Percentiles rank a stretch among this genome's conserved stretches.
These are phyloP conservation scores for Solenopsis invicta DNA, from an alignment of 1,140 invertebrate species.

Conservation along the genomic window DNA sequence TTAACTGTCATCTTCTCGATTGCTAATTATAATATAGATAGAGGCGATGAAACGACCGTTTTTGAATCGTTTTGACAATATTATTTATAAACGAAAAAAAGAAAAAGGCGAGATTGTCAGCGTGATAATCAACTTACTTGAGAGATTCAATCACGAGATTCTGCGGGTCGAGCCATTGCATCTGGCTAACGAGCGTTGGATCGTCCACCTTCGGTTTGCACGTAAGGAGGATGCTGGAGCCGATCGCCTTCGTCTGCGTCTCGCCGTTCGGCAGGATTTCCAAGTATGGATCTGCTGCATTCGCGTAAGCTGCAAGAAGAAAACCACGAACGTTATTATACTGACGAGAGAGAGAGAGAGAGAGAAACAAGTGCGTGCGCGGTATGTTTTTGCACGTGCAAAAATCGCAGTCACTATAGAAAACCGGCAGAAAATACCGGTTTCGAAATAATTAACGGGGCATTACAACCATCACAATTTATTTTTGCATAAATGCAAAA, in stretches of 20 bases:
- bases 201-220: slow-evolving; percentile 90
- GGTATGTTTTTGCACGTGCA: not conserved
- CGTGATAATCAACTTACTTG: slow-evolving; percentile 86
- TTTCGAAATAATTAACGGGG: slow-evolving; percentile 23
- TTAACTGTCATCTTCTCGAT: slow-evolving; percentile 11
- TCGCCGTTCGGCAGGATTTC: slow-evolving; percentile 90
- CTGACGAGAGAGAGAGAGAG: slow-evolving; percentile 36
- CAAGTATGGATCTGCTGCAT: slow-evolving; percentile 80
- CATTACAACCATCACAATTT: not conserved
- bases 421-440: not conserved
- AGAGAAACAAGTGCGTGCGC: slow-evolving; percentile 6
- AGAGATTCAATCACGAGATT: slow-evolving; percentile 89
- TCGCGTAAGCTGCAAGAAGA: slow-evolving; percentile 76
- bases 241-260: slow-evolving; percentile 90
- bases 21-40: slow-evolving; percentile 26
- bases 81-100: slow-evolving; percentile 4
- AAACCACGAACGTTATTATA: slow-evolving; percentile 52
- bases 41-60: not conserved
- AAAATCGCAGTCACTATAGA: not conserved
- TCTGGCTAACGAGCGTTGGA: slow-evolving; percentile 88
- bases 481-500: slow-evolving; percentile 42
- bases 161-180: slow-evolving; percentile 91
- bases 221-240: slow-evolving; percentile 90
- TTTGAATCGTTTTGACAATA: slow-evolving; percentile 9
- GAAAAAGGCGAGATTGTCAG: not conserved